Percentiles rank a stretch among this genome's conserved stretches.
Evolutionary conservation across 2,888 invertebrate species (phyloP).

Genomic region (Autographa pulchrina): DNA sequence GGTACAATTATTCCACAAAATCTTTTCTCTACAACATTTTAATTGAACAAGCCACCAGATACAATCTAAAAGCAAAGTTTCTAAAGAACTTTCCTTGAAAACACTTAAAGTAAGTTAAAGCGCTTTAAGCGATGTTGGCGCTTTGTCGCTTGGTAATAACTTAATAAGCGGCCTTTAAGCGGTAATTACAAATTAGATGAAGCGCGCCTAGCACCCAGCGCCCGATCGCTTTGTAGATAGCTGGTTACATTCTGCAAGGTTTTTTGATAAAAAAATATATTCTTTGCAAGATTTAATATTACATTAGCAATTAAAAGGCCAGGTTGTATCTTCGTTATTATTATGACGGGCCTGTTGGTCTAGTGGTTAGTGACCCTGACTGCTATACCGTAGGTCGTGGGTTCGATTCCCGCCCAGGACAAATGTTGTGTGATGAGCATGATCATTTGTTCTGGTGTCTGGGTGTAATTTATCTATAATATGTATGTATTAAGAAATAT

Average conservation of each 20-base stretch:
- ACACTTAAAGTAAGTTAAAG: constrained; percentile 23
- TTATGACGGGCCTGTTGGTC: no score
- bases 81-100: constrained; percentile 31
- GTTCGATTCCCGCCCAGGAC: no score
- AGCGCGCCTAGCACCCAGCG: constrained; percentile 55
- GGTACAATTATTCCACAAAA: not conserved
- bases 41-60: not conserved
- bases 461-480: no score
- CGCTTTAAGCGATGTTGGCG: constrained; percentile 37
- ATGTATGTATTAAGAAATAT: no score
- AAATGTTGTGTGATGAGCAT: no score
- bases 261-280: not conserved
- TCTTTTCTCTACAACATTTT: not conserved
- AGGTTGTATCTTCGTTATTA: no score
- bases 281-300: no score
- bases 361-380: no score
- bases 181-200: constrained; percentile 79
- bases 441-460: no score
- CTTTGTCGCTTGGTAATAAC: constrained; percentile 66
- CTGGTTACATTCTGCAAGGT: constrained; percentile 52
- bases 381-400: no score
- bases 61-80: not conserved
- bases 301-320: no score
- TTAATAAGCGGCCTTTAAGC: constrained; percentile 68
- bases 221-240: constrained; percentile 61